Base-by-base conservation (phyloP, 2,888 invertebrate species). In the Leistus spinibarbis region DNA sequence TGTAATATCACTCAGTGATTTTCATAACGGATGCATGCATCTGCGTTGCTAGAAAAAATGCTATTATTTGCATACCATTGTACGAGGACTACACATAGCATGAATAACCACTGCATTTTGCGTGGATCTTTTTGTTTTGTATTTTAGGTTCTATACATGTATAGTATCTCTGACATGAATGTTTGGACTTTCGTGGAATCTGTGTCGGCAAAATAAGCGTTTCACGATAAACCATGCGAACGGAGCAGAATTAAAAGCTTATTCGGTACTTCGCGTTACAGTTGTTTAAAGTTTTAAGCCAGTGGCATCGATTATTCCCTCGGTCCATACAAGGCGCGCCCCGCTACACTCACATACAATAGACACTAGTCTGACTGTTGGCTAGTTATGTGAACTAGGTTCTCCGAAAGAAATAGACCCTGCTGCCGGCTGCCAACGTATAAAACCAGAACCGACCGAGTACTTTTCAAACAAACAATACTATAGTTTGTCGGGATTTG, bases 221-320 rank as follows among this genome's bases (percentile, higher is more conserved):
- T 27, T 24, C 40, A 23, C 23, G 27, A 72, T 66, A 72, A 72
- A 66, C 72, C 65, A 72, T 72, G 72, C 66, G 66, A 72, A 66
- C 72, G 72, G 66, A 72, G 66, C 65, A 72, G 72, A 72, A 72
- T 72, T 72, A 72, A 72, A 72, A 72, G 72, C 72, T 72, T 72
- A 72, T 72, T 72, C 60, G 66, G 66, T 64, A 64, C 53, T 24
- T 54, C 66, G 66, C 65, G 65, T 72, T 72, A 72, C 57, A 72
- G 66, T 72, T 72, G 72, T 72, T 72, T 72, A 72, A 72, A 72
- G 72, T 72, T 72, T 72, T 65, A 72, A 72, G 56, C 72, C 72
- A 72, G 13, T 72, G 72, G 56, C 65, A 72, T 72, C 72, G 72
- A 72, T 72, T 72, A 40, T 40, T 40, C 69, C 62, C 22, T 40